Evolutionary conservation across 53 echinoderm and acorn worm species (phyloP).

Genomic region (Patiria pectinifera): DNA sequence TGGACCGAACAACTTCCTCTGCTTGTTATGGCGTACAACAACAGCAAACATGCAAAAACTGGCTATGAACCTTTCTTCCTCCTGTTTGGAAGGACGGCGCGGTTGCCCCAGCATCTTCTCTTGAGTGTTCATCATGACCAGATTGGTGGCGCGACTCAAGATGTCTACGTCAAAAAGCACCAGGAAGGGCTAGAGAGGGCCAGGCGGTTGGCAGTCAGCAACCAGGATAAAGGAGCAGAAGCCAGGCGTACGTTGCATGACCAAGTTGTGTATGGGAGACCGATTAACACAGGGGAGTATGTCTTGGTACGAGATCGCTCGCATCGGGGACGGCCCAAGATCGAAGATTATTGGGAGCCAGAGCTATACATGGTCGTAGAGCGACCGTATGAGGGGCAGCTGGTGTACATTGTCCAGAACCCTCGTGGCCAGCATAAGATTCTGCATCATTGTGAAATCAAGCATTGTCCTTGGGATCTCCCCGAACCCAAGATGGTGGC

Average conservation of each 20-base stretch:
- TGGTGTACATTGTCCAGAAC: conserved; percentile 28
- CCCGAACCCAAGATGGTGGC: too few species aligned
- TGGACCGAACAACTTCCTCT: conserved; percentile 29
- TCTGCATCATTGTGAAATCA: conserved; percentile 36
- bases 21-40: conserved; percentile 40
- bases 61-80: conserved; percentile 44
- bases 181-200: conserved; percentile 12
- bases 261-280: conserved; percentile 22
- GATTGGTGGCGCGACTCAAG: neutral
- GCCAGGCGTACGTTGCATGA: neutral
- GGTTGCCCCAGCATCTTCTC: conserved; percentile 19
- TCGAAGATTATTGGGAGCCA: conserved; percentile 26
- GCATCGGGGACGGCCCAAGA: neutral
- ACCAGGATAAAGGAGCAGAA: neutral
- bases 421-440: neutral
- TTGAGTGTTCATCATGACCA: neutral
- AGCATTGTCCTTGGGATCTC: conserved; percentile 44
- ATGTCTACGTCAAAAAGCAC: conserved; percentile 24
- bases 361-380: conserved; percentile 11
- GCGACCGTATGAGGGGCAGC: conserved; percentile 28
- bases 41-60: conserved; percentile 17
- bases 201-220: neutral
- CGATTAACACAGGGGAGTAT: conserved; percentile 46
- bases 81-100: conserved; percentile 31
- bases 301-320: conserved; percentile 4